Evolutionary conservation across 2,888 invertebrate species (phyloP).

Genomic region (Cistogaster globosa): DNA sequence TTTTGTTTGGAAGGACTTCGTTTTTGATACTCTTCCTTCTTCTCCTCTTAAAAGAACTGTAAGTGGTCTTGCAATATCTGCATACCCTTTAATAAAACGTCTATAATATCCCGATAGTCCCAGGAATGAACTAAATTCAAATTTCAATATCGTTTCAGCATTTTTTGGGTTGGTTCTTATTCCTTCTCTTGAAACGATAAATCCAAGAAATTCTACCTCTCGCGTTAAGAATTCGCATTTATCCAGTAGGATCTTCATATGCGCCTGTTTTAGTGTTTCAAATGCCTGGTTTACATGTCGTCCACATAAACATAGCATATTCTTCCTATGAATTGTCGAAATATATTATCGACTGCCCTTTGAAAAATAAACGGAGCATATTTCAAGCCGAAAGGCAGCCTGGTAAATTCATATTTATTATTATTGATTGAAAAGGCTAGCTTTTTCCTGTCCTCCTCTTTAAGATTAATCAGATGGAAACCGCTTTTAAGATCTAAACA

Average conservation of each 20-base stretch:
- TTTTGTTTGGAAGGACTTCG: neutral
- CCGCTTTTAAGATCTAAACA: neutral
- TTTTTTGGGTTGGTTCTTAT: neutral
- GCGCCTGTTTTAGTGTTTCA: neutral
- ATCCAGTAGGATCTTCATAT: conserved; percentile 1
- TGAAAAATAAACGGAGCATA: too few relatives aligned
- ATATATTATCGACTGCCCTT: too few relatives aligned
- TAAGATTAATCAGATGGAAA: too few relatives aligned
- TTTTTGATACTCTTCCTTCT: neutral
- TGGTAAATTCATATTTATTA: too few relatives aligned
- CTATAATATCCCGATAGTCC: too few relatives aligned
- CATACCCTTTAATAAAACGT: neutral
- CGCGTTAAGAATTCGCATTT: conserved; percentile 1
- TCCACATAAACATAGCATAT: conserved; percentile 10
- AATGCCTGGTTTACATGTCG: neutral
- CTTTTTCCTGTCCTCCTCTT: too few relatives aligned
- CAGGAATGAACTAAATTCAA: neutral
- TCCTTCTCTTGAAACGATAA: conserved; percentile 2
- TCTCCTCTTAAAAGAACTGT: neutral
- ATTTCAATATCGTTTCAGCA: neutral
- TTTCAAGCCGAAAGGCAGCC: too few relatives aligned
- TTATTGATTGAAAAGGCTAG: too few relatives aligned
- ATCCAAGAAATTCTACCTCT: conserved; percentile 1
- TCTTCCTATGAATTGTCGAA: neutral
- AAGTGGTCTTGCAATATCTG: neutral